phyloP scores from a whole-genome alignment of 2,797 vertebrate genomes.

The Pipistrellus pygmaeus region DNA sequence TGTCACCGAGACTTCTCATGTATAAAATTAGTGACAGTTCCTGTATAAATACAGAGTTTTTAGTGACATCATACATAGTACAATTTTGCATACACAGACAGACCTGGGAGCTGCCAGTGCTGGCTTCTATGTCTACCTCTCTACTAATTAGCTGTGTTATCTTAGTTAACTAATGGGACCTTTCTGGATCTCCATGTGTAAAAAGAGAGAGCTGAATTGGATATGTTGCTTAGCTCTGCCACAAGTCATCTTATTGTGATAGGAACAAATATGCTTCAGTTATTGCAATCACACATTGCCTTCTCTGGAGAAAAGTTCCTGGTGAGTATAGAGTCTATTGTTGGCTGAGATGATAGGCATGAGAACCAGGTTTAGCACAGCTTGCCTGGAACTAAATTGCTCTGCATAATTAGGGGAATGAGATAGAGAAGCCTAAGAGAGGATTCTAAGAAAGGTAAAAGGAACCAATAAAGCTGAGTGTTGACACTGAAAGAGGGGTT shows the following conservation, averaged over 20 bases:
- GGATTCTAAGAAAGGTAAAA: neutral
- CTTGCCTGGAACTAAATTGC: neutral
- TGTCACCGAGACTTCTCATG: neutral
- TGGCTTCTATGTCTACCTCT: neutral
- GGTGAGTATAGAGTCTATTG: neutral
- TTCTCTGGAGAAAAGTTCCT: neutral
- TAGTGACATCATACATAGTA: neutral
- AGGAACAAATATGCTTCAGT: neutral
- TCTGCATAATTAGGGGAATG: neutral
- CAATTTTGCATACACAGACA: neutral
- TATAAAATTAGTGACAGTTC: neutral
- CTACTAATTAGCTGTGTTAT: neutral
- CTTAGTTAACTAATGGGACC: neutral
- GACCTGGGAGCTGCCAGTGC: neutral
- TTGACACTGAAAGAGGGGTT: neutral
- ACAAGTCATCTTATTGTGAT: neutral
- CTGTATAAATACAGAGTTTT: neutral
- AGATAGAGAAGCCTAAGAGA: neutral
- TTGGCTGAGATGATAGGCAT: neutral
- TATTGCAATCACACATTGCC: neutral
- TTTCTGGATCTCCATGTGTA: neutral
- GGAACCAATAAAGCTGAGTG: neutral
- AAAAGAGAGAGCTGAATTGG: neutral
- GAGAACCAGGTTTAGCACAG: neutral
- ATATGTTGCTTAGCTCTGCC: conserved; percentile 5